These are phyloP conservation scores for Ellobius talpinus DNA, from an alignment of 2,113 vertebrate species.

Conservation along the genomic window DNA sequence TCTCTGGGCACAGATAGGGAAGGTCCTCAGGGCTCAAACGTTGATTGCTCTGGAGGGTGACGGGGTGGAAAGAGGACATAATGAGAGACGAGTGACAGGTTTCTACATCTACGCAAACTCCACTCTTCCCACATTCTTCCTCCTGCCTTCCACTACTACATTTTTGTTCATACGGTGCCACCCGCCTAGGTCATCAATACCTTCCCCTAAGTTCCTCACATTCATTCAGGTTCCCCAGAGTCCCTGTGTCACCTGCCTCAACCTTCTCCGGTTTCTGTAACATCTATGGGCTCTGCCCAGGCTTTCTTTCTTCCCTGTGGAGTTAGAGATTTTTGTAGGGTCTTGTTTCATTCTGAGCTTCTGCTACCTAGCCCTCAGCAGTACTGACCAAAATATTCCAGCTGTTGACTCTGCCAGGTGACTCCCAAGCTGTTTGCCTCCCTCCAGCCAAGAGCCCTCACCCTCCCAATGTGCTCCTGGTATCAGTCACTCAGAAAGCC, in stretches of 20 bases:
- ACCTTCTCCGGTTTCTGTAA: not conserved
- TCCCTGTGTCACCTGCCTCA: not conserved
- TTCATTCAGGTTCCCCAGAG: not conserved
- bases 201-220: not conserved
- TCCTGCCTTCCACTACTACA: rapidly evolving
- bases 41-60: not conserved
- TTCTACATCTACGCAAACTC: not conserved
- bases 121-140: not conserved
- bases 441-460: not conserved
- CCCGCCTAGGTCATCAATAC: not conserved
- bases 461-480: constrained; percentile 2
- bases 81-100: not conserved
- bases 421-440: not conserved
- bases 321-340: not conserved
- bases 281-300: not conserved
- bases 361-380: not conserved
- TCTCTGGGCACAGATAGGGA: not conserved
- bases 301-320: not conserved
- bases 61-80: not conserved
- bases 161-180: not conserved
- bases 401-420: not conserved
- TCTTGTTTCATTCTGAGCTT: not conserved
- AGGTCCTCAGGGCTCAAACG: not conserved
- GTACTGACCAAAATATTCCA: not conserved
- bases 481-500: constrained; percentile 68